Base-by-base conservation (phyloP, 2,113 vertebrate genomes). In the Chaetorhynchus papuensis region DNA sequence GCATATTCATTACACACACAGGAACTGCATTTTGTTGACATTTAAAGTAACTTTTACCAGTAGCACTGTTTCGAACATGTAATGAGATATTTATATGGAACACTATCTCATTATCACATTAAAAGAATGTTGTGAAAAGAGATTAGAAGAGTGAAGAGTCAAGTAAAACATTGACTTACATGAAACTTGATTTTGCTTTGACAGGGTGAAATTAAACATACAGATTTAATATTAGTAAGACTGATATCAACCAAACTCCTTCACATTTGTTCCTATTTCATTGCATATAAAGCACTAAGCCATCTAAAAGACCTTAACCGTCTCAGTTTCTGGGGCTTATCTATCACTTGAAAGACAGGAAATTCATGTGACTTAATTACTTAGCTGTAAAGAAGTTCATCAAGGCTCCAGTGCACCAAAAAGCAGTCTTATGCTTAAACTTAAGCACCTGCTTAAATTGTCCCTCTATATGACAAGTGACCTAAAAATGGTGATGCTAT, bases 401-500 rank as follows among this genome's bases (percentile, higher is more conserved):
- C 41, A 86, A 86, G 26, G 19, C 61, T 83, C 26, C 13, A 57
- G 11, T 23, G 39, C 5, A 13, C 3, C 31, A 47, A 91, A 82
- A 16, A 82, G 52, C 14, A 56, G 23, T 44, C 0, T 0, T 26
- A 59, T 64, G 35, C 53, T 85, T 70, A 81, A 94, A 81, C 17
- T 59, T 78, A 74, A 89, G 39, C 56, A 91, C 42, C 59, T 71
- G 52, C 65, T 84, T 91, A 85, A 77, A 71, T 60, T 72, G 37
- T 83, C 53, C 21, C 13, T 31, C 17, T 4, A 0, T 37, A 35
- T 75, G 76, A 91, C 64, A 95, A 65, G 23, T 66, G 60, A 82
- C 90, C 88, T 94, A 87, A 94, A 93, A 95, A 66, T n/a, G 24
- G 20, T 53, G 53, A 47, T 95, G 53, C 45, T 95, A 93, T 94